These are phyloP conservation scores for Hydrophis major DNA, from an alignment of 2,797 vertebrate species.

Conservation along the genomic window DNA sequence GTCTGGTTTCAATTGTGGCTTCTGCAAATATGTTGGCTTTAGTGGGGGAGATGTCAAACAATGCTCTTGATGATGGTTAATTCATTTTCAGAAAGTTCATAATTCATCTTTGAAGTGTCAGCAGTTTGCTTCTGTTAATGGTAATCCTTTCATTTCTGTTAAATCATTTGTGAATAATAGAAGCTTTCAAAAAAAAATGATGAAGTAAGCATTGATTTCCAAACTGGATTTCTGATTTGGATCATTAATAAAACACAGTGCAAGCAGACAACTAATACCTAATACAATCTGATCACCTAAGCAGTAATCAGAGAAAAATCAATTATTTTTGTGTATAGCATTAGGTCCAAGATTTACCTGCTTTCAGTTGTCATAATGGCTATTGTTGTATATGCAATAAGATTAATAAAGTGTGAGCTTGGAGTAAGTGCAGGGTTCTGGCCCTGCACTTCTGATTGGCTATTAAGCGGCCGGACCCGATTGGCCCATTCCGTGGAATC, in stretches of 20 bases:
- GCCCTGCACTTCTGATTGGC: no score
- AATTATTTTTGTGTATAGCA: constrained; percentile 67
- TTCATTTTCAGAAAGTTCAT: constrained; percentile 79
- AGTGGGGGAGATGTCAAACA: constrained; percentile 63
- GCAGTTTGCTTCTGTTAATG: constrained; percentile 78
- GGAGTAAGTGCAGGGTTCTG: no score
- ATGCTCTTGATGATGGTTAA: constrained; percentile 78
- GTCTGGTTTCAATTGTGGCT: constrained; percentile 52
- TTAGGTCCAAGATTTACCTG: constrained; percentile 67
- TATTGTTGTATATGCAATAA: no score
- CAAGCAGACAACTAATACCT: constrained; percentile 70
- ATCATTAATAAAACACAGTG: constrained; percentile 75
- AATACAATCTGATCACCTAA: constrained; percentile 70
- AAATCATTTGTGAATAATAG: constrained; percentile 83
- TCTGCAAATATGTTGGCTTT: constrained; percentile 69
- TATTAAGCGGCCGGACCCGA: no score
- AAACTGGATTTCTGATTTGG: constrained; percentile 74
- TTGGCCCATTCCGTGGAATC: no score
- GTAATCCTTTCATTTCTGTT: constrained; percentile 77
- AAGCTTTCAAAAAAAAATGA: constrained; percentile 79
- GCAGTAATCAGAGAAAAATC: constrained; percentile 72
- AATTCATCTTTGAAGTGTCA: constrained; percentile 78
- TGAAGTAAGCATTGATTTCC: constrained; percentile 83
- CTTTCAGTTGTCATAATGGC: constrained; percentile 62
- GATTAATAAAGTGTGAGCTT: no score